These are phyloP conservation scores for Tragelaphus scriptus DNA, from an alignment of 2,113 vertebrate species.

Conservation along the genomic window DNA sequence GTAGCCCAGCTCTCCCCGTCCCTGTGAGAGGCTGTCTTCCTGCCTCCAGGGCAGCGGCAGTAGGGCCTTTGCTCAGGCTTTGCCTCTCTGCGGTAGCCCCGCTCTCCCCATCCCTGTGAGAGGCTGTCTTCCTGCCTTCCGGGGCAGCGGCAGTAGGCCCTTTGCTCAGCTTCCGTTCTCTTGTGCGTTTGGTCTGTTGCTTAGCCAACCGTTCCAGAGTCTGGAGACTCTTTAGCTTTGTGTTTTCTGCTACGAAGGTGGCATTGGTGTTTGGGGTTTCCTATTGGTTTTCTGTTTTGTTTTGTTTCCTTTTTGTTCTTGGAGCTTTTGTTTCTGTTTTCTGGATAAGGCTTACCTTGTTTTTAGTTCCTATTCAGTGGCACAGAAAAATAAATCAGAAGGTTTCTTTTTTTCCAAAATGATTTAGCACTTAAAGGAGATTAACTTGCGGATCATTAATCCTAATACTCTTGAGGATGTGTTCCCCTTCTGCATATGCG, in stretches of 20 bases:
- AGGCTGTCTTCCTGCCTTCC: neutral
- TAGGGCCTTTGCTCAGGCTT: neutral
- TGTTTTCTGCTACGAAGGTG: constrained; percentile 7
- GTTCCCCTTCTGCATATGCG: neutral
- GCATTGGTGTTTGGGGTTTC: neutral
- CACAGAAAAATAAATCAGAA: constrained; percentile 20
- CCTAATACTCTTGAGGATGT: constrained; percentile 2
- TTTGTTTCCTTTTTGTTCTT: neutral
- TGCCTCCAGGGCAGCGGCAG: neutral
- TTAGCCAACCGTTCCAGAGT: neutral
- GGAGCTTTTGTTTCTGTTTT: constrained; percentile 40
- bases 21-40: neutral
- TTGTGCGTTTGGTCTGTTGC: neutral
- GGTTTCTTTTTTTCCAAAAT: neutral
- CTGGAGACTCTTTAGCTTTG: constrained; percentile 14
- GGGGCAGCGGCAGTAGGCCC: neutral
- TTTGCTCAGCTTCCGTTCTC: neutral
- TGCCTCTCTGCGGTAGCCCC: constrained; percentile 59
- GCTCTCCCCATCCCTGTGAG: neutral
- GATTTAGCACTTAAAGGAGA: neutral
- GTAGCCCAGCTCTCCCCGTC: constrained; percentile 51
- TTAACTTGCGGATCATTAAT: constrained; percentile 2
- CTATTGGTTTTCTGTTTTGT: neutral
- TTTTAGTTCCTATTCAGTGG: constrained; percentile 31
- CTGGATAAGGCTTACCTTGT: neutral